Evolutionary conservation across 2,113 vertebrate species (phyloP).

Genomic region (Pachypanchax playfairii): DNA sequence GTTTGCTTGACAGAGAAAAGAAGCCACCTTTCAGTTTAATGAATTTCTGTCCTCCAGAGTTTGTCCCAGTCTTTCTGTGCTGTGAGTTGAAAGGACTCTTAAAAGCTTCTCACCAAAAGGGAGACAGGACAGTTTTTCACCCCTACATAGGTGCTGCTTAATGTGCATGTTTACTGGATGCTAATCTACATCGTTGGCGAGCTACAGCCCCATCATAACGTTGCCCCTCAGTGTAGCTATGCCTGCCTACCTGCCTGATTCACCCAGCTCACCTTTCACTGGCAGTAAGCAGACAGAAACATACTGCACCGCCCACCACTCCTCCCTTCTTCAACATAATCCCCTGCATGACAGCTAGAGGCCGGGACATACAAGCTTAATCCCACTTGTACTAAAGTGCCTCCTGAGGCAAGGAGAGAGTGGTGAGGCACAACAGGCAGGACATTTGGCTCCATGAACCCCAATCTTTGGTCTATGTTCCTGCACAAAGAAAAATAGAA

Average conservation of each 20-base stretch:
- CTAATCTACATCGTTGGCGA: slow-evolving; percentile 7
- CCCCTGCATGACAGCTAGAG: slow-evolving; percentile 65
- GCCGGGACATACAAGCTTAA: slow-evolving; percentile 70
- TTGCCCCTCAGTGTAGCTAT: background rate
- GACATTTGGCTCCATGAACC: slow-evolving; percentile 24
- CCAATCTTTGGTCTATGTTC: slow-evolving; percentile 14
- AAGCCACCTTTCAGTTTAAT: slow-evolving; percentile 10
- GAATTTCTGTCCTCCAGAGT: slow-evolving; percentile 17
- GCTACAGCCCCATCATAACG: background rate
- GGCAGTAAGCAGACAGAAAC: slow-evolving; percentile 47
- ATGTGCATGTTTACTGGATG: slow-evolving; percentile 11
- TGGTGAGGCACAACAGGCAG: slow-evolving; percentile 29
- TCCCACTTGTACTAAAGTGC: slow-evolving; percentile 70
- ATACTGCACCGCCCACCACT: slow-evolving; percentile 55
- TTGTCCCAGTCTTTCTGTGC: slow-evolving; percentile 13
- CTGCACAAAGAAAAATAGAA: background rate
- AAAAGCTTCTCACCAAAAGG: slow-evolving; percentile 48
- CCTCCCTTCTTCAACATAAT: slow-evolving; percentile 61
- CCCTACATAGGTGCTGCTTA: slow-evolving; percentile 18
- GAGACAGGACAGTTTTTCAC: no score
- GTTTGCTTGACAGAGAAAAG: slow-evolving; percentile 5
- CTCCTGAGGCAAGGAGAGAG: slow-evolving; percentile 56
- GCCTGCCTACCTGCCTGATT: slow-evolving; percentile 18
- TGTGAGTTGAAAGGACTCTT: slow-evolving; percentile 36
- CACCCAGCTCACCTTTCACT: slow-evolving; percentile 50